Base-by-base conservation (phyloP, 2,113 vertebrate genomes). In the Heteronetta atricapilla region DNA sequence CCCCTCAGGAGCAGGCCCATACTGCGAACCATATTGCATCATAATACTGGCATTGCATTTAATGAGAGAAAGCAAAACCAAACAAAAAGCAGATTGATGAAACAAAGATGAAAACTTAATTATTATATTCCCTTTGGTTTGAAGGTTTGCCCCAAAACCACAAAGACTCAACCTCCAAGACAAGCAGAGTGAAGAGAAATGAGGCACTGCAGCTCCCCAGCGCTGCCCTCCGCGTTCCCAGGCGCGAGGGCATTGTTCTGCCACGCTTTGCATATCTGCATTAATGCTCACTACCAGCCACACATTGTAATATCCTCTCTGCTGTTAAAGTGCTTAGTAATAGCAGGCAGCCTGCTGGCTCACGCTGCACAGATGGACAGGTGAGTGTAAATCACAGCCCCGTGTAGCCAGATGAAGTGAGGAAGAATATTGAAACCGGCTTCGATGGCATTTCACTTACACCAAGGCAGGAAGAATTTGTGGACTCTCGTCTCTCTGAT, bases 251-350 rank as follows among this genome's bases (percentile, higher is more conserved):
- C 91, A 95, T 53, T 81, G 66, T 75, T 95, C 33, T 60, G 79
- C 42, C 46, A 31, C 1, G 3, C 59, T 95, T 96, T 94, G 94
- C 95, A 93, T 90, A 95, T 67, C n/a, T 91, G 76, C 84, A 85
- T 55, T 17, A 77, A 3, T 89, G 48, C 81, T 89, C 42, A 53
- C 58, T 18, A 13, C 63, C 76, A 88, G 56, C 67, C 86, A 86
- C 53, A 6, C 14, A 12, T 42, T 6, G 26, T 3, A 55, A 91
- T 48, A 93, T 40, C 84, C 93, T 80, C 89, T n/a, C 46, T 56
- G 68, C 52, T 76, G 38, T 4, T 69, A 34, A 91, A 93, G 59
- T 79, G 91, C 89, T 91, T 86, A 34, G 52, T 89, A 94, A 95
- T 5, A 60, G 60, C 59, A 84, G 33, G 5, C 16, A 55, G 33